A percentile compares a stretch with the other conserved stretches of the same genome.
Conservation (phyloP, 2,113 vertebrate species). For the Hemiprocne comata region DNA sequence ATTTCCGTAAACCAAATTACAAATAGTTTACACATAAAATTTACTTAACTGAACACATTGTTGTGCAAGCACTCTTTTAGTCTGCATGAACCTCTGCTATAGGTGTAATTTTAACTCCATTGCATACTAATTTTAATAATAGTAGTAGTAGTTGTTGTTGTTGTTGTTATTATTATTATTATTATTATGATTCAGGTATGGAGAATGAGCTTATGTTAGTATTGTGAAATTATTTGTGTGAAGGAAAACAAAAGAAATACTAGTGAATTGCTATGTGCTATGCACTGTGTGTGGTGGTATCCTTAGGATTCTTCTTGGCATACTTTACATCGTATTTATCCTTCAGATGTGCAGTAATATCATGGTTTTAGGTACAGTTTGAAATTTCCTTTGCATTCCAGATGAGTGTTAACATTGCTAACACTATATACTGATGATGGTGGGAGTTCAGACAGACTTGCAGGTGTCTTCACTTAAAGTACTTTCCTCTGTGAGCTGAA, state of each 20-base stretch:
- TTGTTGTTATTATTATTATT: neutral
- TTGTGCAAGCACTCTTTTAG: neutral
- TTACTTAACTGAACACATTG: neutral
- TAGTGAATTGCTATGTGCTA: neutral
- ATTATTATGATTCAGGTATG: neutral
- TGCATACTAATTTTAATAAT: neutral
- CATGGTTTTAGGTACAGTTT: neutral
- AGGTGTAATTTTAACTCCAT: neutral
- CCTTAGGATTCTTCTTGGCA: neutral
- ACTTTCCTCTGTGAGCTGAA: neutral
- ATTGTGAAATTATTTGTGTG: neutral
- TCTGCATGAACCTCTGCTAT: neutral
- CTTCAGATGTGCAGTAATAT: neutral
- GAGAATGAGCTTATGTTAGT: neutral
- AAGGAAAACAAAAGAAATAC: neutral
- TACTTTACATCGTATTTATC: neutral
- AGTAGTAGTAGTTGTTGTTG: too few species aligned
- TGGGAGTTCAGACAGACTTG: neutral
- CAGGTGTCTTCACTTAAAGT: neutral
- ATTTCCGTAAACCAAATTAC: neutral
- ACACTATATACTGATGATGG: neutral
- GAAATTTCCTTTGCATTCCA: neutral
- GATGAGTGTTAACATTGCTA: neutral
- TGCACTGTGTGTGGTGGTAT: neutral
- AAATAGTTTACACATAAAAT: neutral